Percentiles rank a stretch among this genome's conserved stretches.
Evolutionary conservation across 2,797 vertebrate genomes (phyloP).

Genomic region (Karalla daura): DNA sequence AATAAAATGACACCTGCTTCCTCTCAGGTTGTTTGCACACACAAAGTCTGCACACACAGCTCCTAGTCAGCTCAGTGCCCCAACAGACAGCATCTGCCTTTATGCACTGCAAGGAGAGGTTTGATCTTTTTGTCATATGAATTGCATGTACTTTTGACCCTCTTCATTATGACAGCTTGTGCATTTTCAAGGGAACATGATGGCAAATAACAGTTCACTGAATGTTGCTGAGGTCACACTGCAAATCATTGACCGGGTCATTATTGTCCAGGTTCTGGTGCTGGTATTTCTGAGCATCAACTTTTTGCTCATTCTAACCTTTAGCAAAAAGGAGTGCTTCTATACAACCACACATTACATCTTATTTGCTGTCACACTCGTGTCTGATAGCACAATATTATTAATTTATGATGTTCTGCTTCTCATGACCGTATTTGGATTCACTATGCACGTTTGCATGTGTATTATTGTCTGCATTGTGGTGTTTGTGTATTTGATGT

Average conservation of each 20-base stretch:
- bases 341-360: constrained; percentile 66
- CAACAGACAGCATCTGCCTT: no score
- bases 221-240: not conserved
- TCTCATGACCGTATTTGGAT: constrained; percentile 2
- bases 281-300: constrained; percentile 68
- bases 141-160: no score
- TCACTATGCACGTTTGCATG: constrained; percentile 34
- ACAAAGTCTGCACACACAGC: no score
- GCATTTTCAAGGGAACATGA: not conserved
- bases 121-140: no score
- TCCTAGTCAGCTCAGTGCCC: no score
- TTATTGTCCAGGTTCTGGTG: constrained; percentile 60
- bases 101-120: no score
- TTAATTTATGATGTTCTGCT: constrained; percentile 53
- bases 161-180: no score
- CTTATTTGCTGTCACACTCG: constrained; percentile 72
- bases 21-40: no score
- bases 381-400: constrained; percentile 62
- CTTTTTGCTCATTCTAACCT: constrained; percentile 63
- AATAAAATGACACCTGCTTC: no score
- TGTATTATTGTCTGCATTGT: constrained; percentile 47
- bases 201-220: not conserved
- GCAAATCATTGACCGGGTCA: not conserved
- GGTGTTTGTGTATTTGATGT: not conserved
- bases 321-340: constrained; percentile 69